Evolutionary conservation across 2,113 vertebrate genomes (phyloP).

Genomic region (Cebus imitator): DNA sequence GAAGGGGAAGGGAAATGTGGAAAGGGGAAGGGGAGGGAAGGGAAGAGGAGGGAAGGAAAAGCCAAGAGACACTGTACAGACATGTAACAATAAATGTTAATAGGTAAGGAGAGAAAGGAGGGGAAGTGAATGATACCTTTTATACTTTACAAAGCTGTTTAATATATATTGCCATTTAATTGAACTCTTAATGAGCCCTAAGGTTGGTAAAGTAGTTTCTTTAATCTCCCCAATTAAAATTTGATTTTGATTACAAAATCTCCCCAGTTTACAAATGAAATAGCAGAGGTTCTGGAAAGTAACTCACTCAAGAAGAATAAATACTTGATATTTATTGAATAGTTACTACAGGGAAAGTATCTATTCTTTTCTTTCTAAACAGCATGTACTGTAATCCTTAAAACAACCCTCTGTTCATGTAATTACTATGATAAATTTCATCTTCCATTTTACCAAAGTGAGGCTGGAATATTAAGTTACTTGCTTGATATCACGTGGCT

Average conservation of each 20-base stretch:
- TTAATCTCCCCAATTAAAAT: too few relatives aligned
- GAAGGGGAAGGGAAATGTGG: accelerated
- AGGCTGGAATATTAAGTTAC: neutral
- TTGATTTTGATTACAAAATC: neutral
- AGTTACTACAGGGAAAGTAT: too few relatives aligned
- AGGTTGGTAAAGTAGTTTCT: neutral
- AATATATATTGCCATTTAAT: neutral
- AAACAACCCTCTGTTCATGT: neutral
- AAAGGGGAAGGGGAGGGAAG: accelerated
- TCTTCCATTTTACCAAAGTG: neutral
- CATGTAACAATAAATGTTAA: neutral
- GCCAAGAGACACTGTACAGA: neutral
- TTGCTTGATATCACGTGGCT: neutral
- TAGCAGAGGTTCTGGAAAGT: neutral
- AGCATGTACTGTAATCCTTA: neutral
- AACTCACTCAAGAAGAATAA: neutral
- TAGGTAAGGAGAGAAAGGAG: neutral
- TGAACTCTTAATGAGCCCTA: neutral
- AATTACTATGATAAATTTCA: neutral
- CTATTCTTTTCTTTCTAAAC: neutral
- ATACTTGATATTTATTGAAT: neutral
- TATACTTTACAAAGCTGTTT: neutral
- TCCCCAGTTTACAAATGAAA: neutral
- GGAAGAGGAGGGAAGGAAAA: neutral
- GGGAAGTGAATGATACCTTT: too few relatives aligned